Percentiles rank a stretch among this genome's conserved stretches.
Conservation (phyloP, 2,888 invertebrate species). For the Phaonia tiefii region DNA sequence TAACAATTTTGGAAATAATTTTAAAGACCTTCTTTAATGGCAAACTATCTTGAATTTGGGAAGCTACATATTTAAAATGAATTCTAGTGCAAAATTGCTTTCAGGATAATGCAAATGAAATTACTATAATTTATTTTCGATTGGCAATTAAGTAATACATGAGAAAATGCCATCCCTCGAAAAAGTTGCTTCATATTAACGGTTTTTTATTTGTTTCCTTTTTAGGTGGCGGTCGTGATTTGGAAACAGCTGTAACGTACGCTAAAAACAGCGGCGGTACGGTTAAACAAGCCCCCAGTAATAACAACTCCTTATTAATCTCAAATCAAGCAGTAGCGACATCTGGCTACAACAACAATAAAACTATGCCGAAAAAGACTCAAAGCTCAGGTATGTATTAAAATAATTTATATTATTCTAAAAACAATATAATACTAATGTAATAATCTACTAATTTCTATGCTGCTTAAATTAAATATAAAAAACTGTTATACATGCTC, state of each 20-base stretch:
- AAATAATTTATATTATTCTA: constrained; percentile 26
- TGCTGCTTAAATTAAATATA: constrained; percentile 35
- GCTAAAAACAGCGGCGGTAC: constrained; percentile 81
- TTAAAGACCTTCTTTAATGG: too few relatives aligned
- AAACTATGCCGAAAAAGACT: constrained; percentile 68
- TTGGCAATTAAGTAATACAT: too few relatives aligned
- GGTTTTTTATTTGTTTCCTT: too few relatives aligned
- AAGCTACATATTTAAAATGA: too few relatives aligned
- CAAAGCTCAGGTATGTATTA: constrained; percentile 64
- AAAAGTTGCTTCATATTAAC: too few relatives aligned
- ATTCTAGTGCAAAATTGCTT: too few relatives aligned
- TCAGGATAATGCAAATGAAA: too few relatives aligned
- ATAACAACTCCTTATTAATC: constrained; percentile 69
- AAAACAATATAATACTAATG: background rate
- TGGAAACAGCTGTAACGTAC: constrained; percentile 89
- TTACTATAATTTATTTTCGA: too few relatives aligned
- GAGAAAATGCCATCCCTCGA: too few relatives aligned
- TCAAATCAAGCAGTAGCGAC: constrained; percentile 68
- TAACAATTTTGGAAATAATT: too few relatives aligned
- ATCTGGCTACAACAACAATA: constrained; percentile 65
- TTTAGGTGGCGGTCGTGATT: constrained; percentile 91
- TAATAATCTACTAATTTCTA: constrained; percentile 46
- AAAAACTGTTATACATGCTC: constrained; percentile 26
- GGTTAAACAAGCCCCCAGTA: constrained; percentile 75
- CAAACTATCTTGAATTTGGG: too few relatives aligned